Evolutionary conservation across 2,888 invertebrate genomes (phyloP).

Genomic region (Hyalella azteca): DNA sequence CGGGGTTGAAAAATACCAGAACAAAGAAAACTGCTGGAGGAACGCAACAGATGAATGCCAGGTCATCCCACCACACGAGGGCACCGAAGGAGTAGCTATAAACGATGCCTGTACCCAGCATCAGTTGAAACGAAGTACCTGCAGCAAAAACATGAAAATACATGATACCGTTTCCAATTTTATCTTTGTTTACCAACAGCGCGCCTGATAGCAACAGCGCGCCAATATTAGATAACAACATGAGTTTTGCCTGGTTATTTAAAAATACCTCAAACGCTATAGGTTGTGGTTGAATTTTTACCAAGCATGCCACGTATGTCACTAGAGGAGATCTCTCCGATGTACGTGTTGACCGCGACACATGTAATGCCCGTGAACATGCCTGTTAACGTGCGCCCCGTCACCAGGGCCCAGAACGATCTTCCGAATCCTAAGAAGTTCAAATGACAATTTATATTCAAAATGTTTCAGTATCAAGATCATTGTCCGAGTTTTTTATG

Average conservation of each 20-base stretch:
- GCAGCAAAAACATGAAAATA: too few relatives aligned
- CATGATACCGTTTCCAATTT: too few relatives aligned
- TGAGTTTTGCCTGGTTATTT: too few relatives aligned
- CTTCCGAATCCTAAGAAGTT: background rate
- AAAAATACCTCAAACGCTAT: background rate
- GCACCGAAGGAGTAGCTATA: slow-evolving; percentile 39
- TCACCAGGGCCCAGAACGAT: slow-evolving; percentile 6
- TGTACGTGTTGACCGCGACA: background rate
- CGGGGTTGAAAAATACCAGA: slow-evolving; percentile 40
- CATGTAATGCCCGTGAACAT: background rate
- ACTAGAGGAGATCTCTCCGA: slow-evolving; percentile 8
- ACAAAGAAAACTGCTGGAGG: slow-evolving; percentile 38
- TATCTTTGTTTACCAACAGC: background rate
- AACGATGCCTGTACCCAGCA: slow-evolving; percentile 19
- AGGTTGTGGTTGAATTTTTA: background rate
- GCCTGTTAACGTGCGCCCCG: background rate
- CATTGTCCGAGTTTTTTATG: too few relatives aligned
- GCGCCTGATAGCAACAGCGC: too few relatives aligned
- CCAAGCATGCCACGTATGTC: slow-evolving; percentile 15
- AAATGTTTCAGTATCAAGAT: too few relatives aligned
- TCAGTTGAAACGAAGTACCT: slow-evolving; percentile 22
- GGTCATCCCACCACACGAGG: slow-evolving; percentile 40
- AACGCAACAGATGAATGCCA: slow-evolving; percentile 43
- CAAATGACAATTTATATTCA: too few relatives aligned
- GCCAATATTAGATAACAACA: too few relatives aligned